Evolutionary conservation across 1,140 invertebrate species (phyloP).

Genomic region (Drosophila carrolli): DNA sequence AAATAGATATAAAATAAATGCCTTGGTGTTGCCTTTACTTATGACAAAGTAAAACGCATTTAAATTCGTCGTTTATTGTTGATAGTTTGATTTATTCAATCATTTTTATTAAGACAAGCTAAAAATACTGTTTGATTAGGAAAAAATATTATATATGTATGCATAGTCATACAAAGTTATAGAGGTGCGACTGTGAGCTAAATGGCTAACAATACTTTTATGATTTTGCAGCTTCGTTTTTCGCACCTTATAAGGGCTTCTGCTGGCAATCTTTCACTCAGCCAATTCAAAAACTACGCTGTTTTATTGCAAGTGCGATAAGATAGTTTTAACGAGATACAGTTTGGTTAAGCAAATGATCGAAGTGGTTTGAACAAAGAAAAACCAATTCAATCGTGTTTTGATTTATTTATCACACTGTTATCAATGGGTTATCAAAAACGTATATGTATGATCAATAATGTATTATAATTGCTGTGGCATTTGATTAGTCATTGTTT

Average conservation of each 20-base stretch:
- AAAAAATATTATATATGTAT: too few relatives aligned
- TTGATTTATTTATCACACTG: neutral
- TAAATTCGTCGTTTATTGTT: too few relatives aligned
- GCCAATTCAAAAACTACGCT: slow-evolving; percentile 2
- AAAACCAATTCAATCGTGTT: too few relatives aligned
- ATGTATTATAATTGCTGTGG: slow-evolving; percentile 8
- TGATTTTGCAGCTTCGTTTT: neutral
- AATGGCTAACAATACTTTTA: neutral
- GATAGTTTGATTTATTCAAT: too few relatives aligned
- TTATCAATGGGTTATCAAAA: neutral
- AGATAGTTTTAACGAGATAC: neutral
- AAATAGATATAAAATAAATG: too few relatives aligned
- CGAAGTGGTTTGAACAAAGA: too few relatives aligned
- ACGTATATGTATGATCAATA: neutral
- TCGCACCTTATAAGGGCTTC: slow-evolving; percentile 1
- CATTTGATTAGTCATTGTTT: slow-evolving; percentile 23
- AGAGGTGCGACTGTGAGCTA: too few relatives aligned
- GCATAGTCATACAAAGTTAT: too few relatives aligned
- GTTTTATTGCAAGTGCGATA: neutral
- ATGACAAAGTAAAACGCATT: too few relatives aligned
- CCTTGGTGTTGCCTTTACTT: too few relatives aligned
- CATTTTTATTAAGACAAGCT: too few relatives aligned
- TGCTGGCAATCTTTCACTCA: neutral
- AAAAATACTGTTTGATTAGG: too few relatives aligned
- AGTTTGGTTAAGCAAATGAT: neutral